These are phyloP conservation scores for Odontomachus brunneus DNA, from an alignment of 1,140 invertebrate species.

Conservation along the genomic window DNA sequence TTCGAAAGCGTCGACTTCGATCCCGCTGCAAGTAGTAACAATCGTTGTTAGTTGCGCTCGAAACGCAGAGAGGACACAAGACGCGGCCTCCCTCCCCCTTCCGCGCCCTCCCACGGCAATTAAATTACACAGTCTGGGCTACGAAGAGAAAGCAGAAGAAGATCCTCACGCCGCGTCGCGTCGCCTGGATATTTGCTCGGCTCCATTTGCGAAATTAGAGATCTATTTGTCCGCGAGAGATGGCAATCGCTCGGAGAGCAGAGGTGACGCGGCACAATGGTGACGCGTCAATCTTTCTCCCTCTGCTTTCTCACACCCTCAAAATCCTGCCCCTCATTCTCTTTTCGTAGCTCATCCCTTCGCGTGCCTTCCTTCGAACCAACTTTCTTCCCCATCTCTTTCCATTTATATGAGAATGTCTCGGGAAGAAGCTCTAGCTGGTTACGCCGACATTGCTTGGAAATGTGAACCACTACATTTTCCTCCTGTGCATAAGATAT, in stretches of 20 bases:
- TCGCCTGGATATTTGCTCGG: slow-evolving; percentile 59
- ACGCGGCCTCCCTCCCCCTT: neutral
- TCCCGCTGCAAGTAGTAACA: neutral
- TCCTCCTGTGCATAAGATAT: neutral
- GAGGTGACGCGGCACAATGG: slow-evolving; percentile 66
- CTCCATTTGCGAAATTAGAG: slow-evolving; percentile 78
- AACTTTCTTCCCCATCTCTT: slow-evolving; percentile 40
- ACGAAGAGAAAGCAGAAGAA: slow-evolving; percentile 30
- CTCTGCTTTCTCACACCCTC: slow-evolving; percentile 22
- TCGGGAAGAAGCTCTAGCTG: slow-evolving; percentile 28
- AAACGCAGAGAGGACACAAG: neutral
- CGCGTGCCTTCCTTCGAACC: slow-evolving; percentile 9
- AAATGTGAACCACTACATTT: neutral
- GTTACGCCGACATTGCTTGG: neutral
- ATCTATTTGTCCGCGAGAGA: slow-evolving; percentile 61
- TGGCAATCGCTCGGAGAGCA: slow-evolving; percentile 64
- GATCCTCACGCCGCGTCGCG: slow-evolving; percentile 28
- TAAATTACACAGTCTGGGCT: slow-evolving; percentile 58
- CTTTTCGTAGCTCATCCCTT: slow-evolving; percentile 6
- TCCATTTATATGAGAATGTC: slow-evolving; percentile 39
- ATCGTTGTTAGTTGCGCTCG: neutral
- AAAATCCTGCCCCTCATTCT: slow-evolving; percentile 13
- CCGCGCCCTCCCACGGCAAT: slow-evolving; percentile 44
- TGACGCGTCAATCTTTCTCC: slow-evolving; percentile 58
- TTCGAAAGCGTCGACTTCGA: slow-evolving; percentile 5